Conservation (phyloP, 2,113 vertebrate genomes). For the Entomyzon cyanotis region DNA sequence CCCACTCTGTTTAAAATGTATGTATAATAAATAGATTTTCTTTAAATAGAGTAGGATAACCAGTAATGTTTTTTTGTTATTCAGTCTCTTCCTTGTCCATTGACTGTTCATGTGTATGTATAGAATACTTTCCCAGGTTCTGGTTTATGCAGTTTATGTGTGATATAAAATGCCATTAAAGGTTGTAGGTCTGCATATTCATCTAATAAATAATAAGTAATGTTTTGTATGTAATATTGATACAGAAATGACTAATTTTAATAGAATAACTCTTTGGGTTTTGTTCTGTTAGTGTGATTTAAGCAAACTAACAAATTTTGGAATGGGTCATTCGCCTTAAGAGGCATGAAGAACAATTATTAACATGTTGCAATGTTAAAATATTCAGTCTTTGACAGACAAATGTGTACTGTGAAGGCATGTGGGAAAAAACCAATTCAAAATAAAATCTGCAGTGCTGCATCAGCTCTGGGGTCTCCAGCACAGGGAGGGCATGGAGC, state of each 20-base stretch:
- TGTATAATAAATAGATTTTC: not conserved
- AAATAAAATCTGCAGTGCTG: not conserved
- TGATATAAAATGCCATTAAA: not conserved
- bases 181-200: slow-evolving; percentile 19
- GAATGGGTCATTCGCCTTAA: slow-evolving; percentile 62
- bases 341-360: slow-evolving; percentile 69
- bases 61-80: not conserved
- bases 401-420: slow-evolving; percentile 72
- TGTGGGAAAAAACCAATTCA: slow-evolving; percentile 44
- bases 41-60: slow-evolving; percentile 12
- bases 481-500: not conserved
- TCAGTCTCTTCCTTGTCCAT: not conserved
- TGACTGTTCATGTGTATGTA: not conserved
- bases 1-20: not conserved
- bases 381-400: slow-evolving; percentile 66
- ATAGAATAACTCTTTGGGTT: slow-evolving; percentile 52
- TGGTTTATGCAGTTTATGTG: not conserved
- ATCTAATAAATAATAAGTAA: slow-evolving; percentile 6
- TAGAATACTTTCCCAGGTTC: not conserved
- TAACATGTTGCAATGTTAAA: slow-evolving; percentile 66
- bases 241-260: slow-evolving; percentile 45
- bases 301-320: slow-evolving; percentile 59
- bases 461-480: not conserved
- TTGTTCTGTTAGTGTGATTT: slow-evolving; percentile 65
- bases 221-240: not conserved